These are phyloP conservation scores for Ammospiza nelsoni DNA, from an alignment of 2,113 vertebrate genomes.

Conservation along the genomic window DNA sequence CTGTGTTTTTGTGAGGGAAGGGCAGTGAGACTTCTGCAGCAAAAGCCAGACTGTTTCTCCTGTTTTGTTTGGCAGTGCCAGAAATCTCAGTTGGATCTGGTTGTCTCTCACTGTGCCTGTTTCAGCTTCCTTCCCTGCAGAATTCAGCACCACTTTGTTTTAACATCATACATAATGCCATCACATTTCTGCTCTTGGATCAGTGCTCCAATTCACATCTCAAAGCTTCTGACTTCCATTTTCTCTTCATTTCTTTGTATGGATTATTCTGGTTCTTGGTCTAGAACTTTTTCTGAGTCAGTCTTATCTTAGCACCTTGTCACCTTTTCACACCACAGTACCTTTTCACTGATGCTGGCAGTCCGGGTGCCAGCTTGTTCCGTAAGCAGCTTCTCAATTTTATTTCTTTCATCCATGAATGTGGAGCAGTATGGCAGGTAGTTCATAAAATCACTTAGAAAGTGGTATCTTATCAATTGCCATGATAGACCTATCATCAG, in stretches of 20 bases:
- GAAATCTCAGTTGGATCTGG: not conserved
- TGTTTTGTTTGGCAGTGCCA: not conserved
- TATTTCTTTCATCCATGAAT: not conserved
- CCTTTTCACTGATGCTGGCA: not conserved
- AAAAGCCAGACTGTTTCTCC: not conserved
- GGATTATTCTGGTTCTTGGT: not conserved
- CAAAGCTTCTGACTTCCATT: not conserved
- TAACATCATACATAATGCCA: not conserved
- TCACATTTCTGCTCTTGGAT: not conserved
- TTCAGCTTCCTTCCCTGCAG: not conserved
- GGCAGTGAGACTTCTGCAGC: not conserved
- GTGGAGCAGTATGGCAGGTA: not conserved
- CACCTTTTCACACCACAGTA: no score
- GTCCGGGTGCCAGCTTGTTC: not conserved
- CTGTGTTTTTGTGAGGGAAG: not conserved
- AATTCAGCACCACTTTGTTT: not conserved
- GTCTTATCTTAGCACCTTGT: not conserved
- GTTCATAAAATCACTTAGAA: not conserved
- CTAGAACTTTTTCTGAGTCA: not conserved
- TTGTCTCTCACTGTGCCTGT: not conserved
- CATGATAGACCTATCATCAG: not conserved
- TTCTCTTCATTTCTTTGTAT: not conserved
- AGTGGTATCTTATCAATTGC: not conserved
- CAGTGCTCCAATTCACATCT: not conserved
- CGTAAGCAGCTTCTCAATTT: not conserved